Percentiles rank a stretch among this genome's conserved stretches.
phyloP scores from a whole-genome alignment of 2,888 invertebrate genomes.

The Polyommatus icarus region DNA sequence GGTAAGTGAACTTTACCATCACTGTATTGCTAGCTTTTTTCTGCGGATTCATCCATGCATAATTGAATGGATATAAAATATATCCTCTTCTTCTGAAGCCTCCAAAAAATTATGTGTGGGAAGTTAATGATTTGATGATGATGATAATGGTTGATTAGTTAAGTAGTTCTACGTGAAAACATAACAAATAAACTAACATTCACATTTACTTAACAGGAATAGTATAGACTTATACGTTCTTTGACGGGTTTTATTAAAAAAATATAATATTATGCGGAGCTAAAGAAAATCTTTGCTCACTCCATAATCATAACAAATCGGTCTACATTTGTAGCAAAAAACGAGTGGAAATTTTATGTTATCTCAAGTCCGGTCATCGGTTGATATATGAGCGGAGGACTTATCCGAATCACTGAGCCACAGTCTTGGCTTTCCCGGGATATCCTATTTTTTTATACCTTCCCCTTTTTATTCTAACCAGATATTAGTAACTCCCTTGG shows the following conservation, averaged over 20 bases:
- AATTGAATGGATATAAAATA: too few relatives aligned
- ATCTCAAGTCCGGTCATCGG: slow-evolving; percentile 40
- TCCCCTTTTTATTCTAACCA: background rate
- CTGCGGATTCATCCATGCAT: too few relatives aligned
- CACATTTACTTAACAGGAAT: too few relatives aligned
- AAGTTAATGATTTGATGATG: too few relatives aligned
- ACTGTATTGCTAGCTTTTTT: too few relatives aligned
- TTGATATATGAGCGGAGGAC: slow-evolving; percentile 59
- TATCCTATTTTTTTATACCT: slow-evolving; percentile 54
- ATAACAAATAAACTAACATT: too few relatives aligned
- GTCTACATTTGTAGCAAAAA: slow-evolving; percentile 29
- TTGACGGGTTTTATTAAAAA: background rate
- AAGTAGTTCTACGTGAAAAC: too few relatives aligned
- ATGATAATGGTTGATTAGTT: too few relatives aligned
- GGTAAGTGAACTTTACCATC: too few relatives aligned
- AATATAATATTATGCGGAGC: background rate
- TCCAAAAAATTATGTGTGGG: too few relatives aligned
- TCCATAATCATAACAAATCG: slow-evolving; percentile 16
- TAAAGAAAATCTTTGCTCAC: background rate
- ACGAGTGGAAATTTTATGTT: slow-evolving; percentile 33
- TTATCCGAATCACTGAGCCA: slow-evolving; percentile 69
- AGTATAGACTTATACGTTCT: too few relatives aligned
- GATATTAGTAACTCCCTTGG: background rate
- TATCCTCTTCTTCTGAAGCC: too few relatives aligned
- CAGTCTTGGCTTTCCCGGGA: slow-evolving; percentile 48